Percentiles rank a stretch among this genome's conserved stretches.
Evolutionary conservation across 23 tunicate species (phyloP).

Genomic region (Ascidia mentula): DNA sequence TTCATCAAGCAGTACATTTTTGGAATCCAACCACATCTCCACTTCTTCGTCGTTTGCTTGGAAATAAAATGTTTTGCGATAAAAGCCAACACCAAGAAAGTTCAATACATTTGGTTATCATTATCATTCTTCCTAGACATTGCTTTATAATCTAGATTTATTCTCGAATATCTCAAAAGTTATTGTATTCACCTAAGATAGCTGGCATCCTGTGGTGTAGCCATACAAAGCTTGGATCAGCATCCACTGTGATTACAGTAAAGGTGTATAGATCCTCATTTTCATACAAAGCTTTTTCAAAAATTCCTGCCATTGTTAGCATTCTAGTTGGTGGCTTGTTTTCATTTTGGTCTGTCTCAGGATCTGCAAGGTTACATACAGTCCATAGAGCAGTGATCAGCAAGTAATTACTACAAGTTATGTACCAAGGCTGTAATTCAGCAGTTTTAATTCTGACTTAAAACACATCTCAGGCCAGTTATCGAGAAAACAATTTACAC

Average conservation of each 20-base stretch:
- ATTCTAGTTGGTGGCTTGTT: conserved; percentile 3
- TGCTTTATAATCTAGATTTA: too few relatives aligned
- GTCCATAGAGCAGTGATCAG: too few relatives aligned
- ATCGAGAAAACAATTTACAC: too few relatives aligned
- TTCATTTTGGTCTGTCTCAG: not conserved
- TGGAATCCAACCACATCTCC: conserved; percentile 54
- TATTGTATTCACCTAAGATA: conserved; percentile 38
- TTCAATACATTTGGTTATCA: too few relatives aligned
- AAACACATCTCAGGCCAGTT: too few relatives aligned
- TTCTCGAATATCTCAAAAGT: too few relatives aligned
- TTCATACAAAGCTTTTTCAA: conserved; percentile 50
- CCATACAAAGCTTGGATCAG: conserved; percentile 58
- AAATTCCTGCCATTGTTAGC: conserved; percentile 87
- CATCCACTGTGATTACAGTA: conserved; percentile 88
- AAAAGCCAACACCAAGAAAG: too few relatives aligned
- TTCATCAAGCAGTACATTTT: conserved; percentile 59
- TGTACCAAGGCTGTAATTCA: too few relatives aligned
- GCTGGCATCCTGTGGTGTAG: conserved; percentile 97
- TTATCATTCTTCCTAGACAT: too few relatives aligned
- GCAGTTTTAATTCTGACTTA: too few relatives aligned
- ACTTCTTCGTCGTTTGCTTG: conserved; percentile 63
- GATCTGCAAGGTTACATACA: not conserved
- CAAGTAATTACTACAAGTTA: too few relatives aligned
- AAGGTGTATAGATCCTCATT: conserved; percentile 74
- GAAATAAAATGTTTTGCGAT: too few relatives aligned